phyloP scores from a whole-genome alignment of 2,888 invertebrate species.

The Norana najaformis region DNA sequence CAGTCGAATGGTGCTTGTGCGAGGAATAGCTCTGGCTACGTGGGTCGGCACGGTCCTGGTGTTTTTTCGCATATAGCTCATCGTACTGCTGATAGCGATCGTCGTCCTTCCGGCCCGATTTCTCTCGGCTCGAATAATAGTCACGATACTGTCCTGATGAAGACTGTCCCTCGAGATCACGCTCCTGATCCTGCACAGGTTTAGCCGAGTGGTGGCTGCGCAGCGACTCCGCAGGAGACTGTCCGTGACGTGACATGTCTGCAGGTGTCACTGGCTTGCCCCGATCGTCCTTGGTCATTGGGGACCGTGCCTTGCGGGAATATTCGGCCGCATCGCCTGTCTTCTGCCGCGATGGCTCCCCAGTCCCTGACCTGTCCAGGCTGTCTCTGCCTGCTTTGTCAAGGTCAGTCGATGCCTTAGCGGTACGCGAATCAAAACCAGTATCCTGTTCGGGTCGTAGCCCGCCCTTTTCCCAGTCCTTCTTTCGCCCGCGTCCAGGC shows the following conservation, averaged over 20 bases:
- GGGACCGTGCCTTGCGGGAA: not conserved
- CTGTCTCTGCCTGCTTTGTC: slow-evolving; percentile 8
- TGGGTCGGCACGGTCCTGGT: not conserved
- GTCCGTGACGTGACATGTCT: not conserved
- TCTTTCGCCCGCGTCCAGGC: not conserved
- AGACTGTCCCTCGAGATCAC: slow-evolving; percentile 8
- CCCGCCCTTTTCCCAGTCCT: not conserved
- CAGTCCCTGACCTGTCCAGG: not conserved
- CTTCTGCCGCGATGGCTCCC: not conserved
- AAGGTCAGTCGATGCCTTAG: not conserved
- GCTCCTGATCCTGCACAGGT: not conserved
- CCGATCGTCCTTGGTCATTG: not conserved
- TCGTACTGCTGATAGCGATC: not conserved
- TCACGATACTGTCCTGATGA: not conserved
- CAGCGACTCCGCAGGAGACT: not conserved
- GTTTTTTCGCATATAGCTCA: not conserved
- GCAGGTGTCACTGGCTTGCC: not conserved
- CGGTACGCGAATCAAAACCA: not conserved
- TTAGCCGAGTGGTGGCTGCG: not conserved
- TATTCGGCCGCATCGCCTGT: not conserved
- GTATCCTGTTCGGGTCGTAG: not conserved
- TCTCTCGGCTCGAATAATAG: not conserved
- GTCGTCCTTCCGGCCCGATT: not conserved
- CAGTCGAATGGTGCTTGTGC: not conserved
- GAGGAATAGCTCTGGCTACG: not conserved